These are phyloP conservation scores for Aphelinus certus DNA, from an alignment of 1,140 invertebrate species.

Conservation along the genomic window DNA sequence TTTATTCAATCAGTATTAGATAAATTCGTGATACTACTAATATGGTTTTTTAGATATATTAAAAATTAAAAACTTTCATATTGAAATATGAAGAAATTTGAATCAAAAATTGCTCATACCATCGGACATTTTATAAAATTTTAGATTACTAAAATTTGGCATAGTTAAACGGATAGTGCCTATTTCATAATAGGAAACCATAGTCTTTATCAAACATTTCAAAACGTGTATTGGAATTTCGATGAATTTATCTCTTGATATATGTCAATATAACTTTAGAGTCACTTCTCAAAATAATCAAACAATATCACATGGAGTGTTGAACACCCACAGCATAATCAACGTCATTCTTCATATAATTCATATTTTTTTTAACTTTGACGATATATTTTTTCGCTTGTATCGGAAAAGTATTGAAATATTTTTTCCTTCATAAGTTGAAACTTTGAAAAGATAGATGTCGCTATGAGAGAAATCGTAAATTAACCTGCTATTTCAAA, in stretches of 20 bases:
- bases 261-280: neutral
- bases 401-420: too few relatives aligned
- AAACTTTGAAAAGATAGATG: too few relatives aligned
- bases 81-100: conserved; percentile 14
- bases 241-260: neutral
- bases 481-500: too few relatives aligned
- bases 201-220: neutral
- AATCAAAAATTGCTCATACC: conserved; percentile 7
- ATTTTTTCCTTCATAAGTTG: too few relatives aligned
- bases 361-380: too few relatives aligned
- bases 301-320: too few relatives aligned
- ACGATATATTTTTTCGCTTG: too few relatives aligned
- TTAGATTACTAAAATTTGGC: conserved; percentile 23
- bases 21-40: conserved; percentile 32
- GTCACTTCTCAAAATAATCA: neutral
- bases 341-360: too few relatives aligned
- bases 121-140: conserved; percentile 28
- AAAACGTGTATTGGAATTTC: conserved; percentile 5
- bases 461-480: too few relatives aligned
- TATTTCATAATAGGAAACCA: conserved; percentile 18
- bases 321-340: too few relatives aligned
- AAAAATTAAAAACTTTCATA: conserved; percentile 3
- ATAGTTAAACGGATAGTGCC: conserved; percentile 33
- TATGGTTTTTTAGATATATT: conserved; percentile 5
- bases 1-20: conserved; percentile 35